phyloP scores from a whole-genome alignment of 2,113 vertebrate genomes.

The Macaca nemestrina region DNA sequence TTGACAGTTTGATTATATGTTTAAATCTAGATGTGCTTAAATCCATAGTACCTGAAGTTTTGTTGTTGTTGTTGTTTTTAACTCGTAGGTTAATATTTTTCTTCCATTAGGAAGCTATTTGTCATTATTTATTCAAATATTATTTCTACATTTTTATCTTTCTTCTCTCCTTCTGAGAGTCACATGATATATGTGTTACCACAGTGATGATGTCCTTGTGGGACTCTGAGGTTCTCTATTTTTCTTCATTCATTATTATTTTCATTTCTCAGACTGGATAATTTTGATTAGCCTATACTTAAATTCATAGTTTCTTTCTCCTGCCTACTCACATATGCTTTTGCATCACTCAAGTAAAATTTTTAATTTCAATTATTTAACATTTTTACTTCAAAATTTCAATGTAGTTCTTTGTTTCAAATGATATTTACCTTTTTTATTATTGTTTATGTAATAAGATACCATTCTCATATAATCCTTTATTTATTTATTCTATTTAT shows the following conservation, averaged over 20 bases:
- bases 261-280: not conserved
- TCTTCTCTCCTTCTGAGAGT: not conserved
- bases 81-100: no score
- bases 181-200: not conserved
- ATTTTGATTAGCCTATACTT: not conserved
- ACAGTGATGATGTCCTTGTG: not conserved
- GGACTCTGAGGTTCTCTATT: not conserved
- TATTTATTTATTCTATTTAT: no score
- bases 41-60: not conserved
- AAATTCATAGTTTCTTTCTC: not conserved
- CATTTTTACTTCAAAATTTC: no score
- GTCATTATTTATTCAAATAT: not conserved
- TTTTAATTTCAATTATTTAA: not conserved
- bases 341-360: not conserved
- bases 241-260: not conserved
- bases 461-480: no score
- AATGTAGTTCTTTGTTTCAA: no score
- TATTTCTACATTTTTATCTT: not conserved
- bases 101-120: not conserved
- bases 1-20: not conserved
- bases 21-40: not conserved
- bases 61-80: no score
- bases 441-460: no score
- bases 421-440: no score
- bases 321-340: not conserved